A percentile compares a stretch with the other conserved stretches of the same genome.
Conservation (phyloP, 1,140 invertebrate species). For the Chironomus tepperi region DNA sequence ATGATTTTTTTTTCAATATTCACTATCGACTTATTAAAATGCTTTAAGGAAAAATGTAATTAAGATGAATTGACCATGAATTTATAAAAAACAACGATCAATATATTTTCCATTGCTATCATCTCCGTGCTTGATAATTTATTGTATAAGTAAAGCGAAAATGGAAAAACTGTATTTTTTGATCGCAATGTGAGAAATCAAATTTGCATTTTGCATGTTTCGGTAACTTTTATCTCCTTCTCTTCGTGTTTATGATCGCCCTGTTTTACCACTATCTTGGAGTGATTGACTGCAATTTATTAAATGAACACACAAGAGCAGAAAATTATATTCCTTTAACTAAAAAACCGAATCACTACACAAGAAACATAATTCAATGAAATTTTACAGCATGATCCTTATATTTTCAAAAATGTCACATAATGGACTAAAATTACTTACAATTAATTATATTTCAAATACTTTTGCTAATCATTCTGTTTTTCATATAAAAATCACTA, state of each 20-base stretch:
- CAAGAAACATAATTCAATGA: neutral
- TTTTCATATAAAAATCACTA: neutral
- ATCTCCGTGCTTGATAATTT: slow-evolving; percentile 7
- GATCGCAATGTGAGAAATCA: slow-evolving; percentile 22
- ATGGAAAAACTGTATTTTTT: slow-evolving; percentile 1
- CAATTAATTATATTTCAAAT: neutral
- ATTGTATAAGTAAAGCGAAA: neutral
- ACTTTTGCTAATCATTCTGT: neutral
- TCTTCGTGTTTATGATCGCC: neutral
- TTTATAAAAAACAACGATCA: neutral
- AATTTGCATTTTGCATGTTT: slow-evolving; percentile 22
- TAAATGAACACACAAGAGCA: neutral
- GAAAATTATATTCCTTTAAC: neutral
- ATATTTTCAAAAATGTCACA: slow-evolving; percentile 16
- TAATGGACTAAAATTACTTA: neutral
- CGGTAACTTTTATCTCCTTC: neutral
- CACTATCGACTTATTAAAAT: neutral
- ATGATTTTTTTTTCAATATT: too few relatives aligned
- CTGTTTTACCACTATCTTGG: neutral
- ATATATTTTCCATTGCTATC: neutral
- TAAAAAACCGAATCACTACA: neutral
- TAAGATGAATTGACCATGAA: neutral
- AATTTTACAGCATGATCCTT: neutral
- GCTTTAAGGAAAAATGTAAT: neutral
- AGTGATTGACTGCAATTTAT: neutral